These are phyloP conservation scores for Colossoma macropomum DNA, from an alignment of 2,113 vertebrate genomes.

Conservation along the genomic window DNA sequence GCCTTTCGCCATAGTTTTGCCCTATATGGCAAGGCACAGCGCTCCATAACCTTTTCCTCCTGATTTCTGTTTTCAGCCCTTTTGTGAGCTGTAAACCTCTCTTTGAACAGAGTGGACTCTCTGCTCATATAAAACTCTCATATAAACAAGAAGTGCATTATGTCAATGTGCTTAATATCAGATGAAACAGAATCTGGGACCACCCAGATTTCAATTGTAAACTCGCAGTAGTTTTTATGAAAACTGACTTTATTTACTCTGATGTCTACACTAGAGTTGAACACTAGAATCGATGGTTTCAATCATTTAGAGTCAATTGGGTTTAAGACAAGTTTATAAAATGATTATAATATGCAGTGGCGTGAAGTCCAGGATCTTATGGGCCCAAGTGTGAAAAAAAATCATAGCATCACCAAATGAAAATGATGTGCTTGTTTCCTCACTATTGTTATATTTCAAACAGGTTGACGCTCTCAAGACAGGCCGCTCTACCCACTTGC, in stretches of 20 bases:
- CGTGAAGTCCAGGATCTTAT: too few species aligned
- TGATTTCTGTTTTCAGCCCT: slow-evolving; percentile 30
- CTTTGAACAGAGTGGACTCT: slow-evolving; percentile 17
- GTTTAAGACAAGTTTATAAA: too few species aligned
- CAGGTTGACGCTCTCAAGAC: too few species aligned
- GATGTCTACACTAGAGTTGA: too few species aligned
- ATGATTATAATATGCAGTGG: too few species aligned
- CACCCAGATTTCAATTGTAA: slow-evolving; percentile 16
- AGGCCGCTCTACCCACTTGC: too few species aligned
- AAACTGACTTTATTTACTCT: neutral
- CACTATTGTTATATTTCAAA: too few species aligned
- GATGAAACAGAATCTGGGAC: slow-evolving; percentile 29
- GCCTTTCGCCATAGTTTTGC: slow-evolving; percentile 1
- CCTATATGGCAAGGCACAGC: slow-evolving; percentile 6
- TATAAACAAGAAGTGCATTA: slow-evolving; percentile 45
- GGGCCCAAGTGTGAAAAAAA: too few species aligned
- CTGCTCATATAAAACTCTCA: slow-evolving; percentile 5
- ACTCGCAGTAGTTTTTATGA: neutral
- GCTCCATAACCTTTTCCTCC: neutral
- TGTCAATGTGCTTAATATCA: slow-evolving; percentile 34
- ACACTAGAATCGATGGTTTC: too few species aligned
- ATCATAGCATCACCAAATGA: too few species aligned
- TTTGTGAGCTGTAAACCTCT: neutral
- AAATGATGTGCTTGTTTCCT: too few species aligned
- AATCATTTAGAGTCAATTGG: too few species aligned